Evolutionary conservation across 2,888 invertebrate species (phyloP).

Genomic region (Drosophila kambysellisi): DNA sequence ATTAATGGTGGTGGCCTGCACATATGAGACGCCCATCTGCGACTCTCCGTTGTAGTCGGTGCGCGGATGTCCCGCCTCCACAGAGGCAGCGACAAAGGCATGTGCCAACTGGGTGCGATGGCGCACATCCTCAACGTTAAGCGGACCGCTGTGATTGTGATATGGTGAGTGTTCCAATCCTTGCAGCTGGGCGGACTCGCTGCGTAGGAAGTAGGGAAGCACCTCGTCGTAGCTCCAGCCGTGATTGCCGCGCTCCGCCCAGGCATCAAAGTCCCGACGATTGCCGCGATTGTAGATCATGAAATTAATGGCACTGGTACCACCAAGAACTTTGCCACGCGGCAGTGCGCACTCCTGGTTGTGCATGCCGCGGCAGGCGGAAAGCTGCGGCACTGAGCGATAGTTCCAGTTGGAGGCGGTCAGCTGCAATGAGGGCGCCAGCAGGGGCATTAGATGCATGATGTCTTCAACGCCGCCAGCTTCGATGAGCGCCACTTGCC

Average conservation of each 20-base stretch:
- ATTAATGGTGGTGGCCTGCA: constrained; percentile 87
- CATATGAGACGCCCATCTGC: constrained; percentile 88
- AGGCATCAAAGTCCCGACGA: constrained; percentile 89
- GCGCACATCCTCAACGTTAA: constrained; percentile 88
- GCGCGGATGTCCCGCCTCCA: constrained; percentile 88
- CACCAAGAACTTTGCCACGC: constrained; percentile 87
- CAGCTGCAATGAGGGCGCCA: constrained; percentile 79
- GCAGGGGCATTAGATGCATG: constrained; percentile 76
- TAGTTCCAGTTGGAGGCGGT: constrained; percentile 90
- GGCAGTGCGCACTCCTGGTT: constrained; percentile 85
- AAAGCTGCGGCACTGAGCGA: constrained; percentile 88
- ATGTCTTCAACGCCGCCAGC: constrained; percentile 86
- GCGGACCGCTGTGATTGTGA: constrained; percentile 88
- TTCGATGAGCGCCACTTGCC: constrained; percentile 86
- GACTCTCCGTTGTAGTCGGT: constrained; percentile 89
- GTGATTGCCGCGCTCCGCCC: constrained; percentile 89
- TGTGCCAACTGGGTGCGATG: constrained; percentile 86
- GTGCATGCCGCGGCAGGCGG: constrained; percentile 86
- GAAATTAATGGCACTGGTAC: constrained; percentile 87
- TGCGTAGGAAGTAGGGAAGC: constrained; percentile 87
- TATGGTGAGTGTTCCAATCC: constrained; percentile 86
- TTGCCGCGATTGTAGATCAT: constrained; percentile 92
- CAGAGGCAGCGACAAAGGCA: constrained; percentile 88
- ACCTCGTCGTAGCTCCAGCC: constrained; percentile 90
- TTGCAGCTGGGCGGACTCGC: constrained; percentile 85